A percentile compares a stretch with the other conserved stretches of the same genome.
Evolutionary conservation across 2,113 vertebrate species (phyloP).

Genomic region (Tenrec ecaudatus): DNA sequence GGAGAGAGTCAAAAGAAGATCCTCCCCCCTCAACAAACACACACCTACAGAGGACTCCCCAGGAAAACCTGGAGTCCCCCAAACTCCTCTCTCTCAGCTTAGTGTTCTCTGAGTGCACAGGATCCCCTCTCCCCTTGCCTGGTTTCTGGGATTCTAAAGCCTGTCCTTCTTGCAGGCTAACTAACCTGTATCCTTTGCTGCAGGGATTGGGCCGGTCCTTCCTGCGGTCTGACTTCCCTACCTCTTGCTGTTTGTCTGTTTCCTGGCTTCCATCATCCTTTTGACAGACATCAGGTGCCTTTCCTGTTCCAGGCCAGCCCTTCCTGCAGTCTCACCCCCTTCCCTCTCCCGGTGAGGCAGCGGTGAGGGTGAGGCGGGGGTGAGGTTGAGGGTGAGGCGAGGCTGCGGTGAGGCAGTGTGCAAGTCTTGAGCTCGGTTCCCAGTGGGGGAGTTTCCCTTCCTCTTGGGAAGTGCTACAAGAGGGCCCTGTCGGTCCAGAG

Average conservation of each 20-base stretch:
- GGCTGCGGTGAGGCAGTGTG: too few relatives aligned
- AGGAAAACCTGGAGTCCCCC: conserved; percentile 25
- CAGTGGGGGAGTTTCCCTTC: background rate
- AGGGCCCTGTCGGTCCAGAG: background rate
- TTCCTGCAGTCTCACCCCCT: background rate
- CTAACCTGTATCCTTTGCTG: background rate
- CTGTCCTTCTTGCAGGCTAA: background rate
- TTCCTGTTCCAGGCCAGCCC: background rate
- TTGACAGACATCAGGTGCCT: background rate
- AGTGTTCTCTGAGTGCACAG: background rate
- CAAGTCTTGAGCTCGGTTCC: background rate
- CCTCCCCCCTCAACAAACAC: too few relatives aligned
- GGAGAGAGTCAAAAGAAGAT: conserved; percentile 17
- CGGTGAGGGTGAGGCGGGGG: too few relatives aligned
- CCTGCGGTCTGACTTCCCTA: conserved; percentile 33
- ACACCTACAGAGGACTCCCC: background rate
- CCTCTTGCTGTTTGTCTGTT: background rate
- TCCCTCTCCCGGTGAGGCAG: background rate
- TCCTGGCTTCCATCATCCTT: conserved; percentile 8
- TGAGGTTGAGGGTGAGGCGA: too few relatives aligned
- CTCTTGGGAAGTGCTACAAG: background rate
- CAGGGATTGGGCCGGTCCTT: background rate
- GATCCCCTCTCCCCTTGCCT: background rate
- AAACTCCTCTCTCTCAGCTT: background rate
- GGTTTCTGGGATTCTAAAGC: background rate